Evolutionary conservation across 2,113 vertebrate genomes (phyloP).

Genomic region (Gallinago media): DNA sequence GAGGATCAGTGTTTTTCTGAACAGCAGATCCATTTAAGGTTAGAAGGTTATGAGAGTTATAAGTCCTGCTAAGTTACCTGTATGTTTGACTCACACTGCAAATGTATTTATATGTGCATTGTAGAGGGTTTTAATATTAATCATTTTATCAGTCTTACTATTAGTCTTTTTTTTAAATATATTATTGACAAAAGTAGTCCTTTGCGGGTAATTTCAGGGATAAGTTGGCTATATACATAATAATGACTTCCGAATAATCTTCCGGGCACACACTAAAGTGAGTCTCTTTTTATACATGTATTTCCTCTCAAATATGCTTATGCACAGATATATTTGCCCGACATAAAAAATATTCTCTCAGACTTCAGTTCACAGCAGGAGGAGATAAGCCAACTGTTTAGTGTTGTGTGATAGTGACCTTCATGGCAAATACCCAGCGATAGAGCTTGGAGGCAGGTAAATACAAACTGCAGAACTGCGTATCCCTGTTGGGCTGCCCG

Average conservation of each 20-base stretch:
- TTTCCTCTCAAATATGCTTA: background rate
- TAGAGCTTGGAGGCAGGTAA: background rate
- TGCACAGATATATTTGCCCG: background rate
- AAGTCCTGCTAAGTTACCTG: background rate
- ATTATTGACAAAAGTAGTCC: background rate
- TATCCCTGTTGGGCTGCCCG: fast-evolving
- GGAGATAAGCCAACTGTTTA: background rate
- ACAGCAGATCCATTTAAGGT: background rate
- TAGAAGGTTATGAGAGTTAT: background rate
- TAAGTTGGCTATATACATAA: too few species aligned
- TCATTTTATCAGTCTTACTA: background rate
- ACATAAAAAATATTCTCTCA: background rate
- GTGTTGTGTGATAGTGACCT: background rate
- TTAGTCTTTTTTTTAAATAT: background rate
- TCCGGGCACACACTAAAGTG: background rate
- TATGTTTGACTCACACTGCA: background rate
- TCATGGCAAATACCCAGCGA: background rate
- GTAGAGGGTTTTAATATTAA: background rate
- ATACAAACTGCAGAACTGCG: background rate
- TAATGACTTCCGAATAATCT: too few species aligned
- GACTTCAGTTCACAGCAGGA: background rate
- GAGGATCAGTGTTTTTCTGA: background rate
- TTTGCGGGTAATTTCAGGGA: background rate
- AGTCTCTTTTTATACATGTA: fast-evolving
- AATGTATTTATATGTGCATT: background rate